These are phyloP conservation scores for Lynx canadensis DNA, from an alignment of 2,113 vertebrate species.

Conservation along the genomic window DNA sequence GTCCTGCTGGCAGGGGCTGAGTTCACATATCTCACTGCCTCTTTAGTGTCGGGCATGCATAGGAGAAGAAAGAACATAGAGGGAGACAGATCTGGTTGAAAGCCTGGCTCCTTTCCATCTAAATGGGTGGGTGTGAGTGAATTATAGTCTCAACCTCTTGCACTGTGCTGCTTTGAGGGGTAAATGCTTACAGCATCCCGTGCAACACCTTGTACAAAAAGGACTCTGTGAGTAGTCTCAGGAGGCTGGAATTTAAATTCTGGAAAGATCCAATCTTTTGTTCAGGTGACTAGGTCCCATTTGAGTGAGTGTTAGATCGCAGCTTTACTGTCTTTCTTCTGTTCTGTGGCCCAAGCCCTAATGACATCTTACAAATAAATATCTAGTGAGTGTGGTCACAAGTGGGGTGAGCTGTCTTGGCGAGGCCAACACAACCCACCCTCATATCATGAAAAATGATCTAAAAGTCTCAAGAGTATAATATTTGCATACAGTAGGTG, in stretches of 20 bases:
- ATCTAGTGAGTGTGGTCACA: background rate
- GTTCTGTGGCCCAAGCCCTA: background rate
- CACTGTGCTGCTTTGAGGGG: accelerated
- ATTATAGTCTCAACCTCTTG: background rate
- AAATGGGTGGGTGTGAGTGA: background rate
- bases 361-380: background rate
- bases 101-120: background rate
- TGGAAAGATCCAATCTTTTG: background rate
- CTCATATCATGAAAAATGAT: background rate
- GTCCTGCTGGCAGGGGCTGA: accelerated
- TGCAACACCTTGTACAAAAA: background rate
- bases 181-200: background rate
- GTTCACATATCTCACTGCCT: background rate
- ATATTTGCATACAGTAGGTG: background rate
- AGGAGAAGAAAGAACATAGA: background rate
- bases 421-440: background rate
- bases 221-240: background rate
- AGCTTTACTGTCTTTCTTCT: background rate
- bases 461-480: background rate
- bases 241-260: background rate
- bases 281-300: background rate
- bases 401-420: background rate
- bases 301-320: background rate
- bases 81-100: background rate
- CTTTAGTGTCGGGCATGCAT: background rate